Percentiles rank a stretch among this genome's conserved stretches.
phyloP scores from a whole-genome alignment of 2,797 vertebrate species.

The Myotis myotis region DNA sequence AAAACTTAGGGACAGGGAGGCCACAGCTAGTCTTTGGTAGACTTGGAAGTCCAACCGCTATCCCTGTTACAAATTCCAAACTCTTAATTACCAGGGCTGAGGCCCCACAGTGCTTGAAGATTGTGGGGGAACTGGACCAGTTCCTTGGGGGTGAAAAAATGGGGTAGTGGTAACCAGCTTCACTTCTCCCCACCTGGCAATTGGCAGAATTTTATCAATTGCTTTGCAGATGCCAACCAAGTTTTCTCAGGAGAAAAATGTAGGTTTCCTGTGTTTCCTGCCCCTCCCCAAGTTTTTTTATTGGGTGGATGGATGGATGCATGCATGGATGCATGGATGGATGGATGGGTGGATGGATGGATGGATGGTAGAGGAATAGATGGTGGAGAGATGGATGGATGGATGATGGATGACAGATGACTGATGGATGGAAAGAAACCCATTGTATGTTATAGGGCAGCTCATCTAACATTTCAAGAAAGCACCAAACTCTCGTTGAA shows the following conservation, averaged over 20 bases:
- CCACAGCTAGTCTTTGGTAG: neutral
- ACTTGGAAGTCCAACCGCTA: neutral
- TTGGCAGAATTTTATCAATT: neutral
- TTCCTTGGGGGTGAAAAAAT: neutral
- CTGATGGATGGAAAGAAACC: neutral
- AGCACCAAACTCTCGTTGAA: neutral
- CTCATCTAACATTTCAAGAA: neutral
- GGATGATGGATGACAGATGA: neutral
- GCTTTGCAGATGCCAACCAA: neutral
- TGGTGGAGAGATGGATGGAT: neutral
- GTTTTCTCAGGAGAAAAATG: neutral
- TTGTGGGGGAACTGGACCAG: neutral
- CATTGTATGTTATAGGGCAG: neutral
- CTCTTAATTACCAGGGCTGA: neutral
- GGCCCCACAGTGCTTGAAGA: neutral
- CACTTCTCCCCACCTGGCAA: neutral
- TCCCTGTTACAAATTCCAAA: neutral
- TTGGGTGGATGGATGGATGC: too few relatives aligned
- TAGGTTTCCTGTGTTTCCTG: neutral
- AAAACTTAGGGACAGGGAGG: neutral
- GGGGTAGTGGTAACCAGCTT: neutral
- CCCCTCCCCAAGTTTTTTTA: too few relatives aligned
- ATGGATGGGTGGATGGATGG: neutral
- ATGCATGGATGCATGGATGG: neutral
- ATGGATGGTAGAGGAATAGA: too few relatives aligned